Evolutionary conservation across 2,888 invertebrate genomes (phyloP), one percentile per base, ranked within the genome.

Genomic region (Meiosimyza decipiens): DNA sequence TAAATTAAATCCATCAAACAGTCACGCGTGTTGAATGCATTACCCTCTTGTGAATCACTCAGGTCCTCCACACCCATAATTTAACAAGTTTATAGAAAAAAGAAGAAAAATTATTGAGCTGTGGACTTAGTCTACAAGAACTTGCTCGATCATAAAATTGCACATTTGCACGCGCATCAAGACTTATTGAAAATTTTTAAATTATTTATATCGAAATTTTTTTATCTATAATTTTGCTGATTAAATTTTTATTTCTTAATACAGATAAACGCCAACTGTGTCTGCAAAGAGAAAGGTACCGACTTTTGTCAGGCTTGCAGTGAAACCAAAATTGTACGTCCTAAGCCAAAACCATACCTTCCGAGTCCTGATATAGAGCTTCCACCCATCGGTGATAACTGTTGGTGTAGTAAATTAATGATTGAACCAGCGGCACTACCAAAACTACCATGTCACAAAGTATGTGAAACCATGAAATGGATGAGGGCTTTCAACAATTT

Each of bases 361-460:
- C 74, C 77, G 28, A 77, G 75, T 40, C 57, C 72, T 6, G 77
- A 80, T 0, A 71, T 83, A 22, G 78, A 76, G 40, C 76, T 86
- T 9, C 71, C 81, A 64, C 83, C 87, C 5, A 83, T 86, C 49
- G 86, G 85, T 3, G 86, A 87, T 71, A 83, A 79, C 6, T 87
- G 87, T 73, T 85, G 81, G 80, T 87, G 87, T 77, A 84, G 80
- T 40, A 85, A 86, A 70, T 79, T 83, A 22, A 74, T 85, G 16
- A 85, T 88, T 50, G 84, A 86, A 71, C 88, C 88, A 49, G 85
- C 86, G 1, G 79, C 82, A 64, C 73, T 83, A 18, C 83, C 85
- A 4, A 83, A 84, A 74, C 1, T 9, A 40, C 62, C 75, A 47
- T 83, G 82, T 73, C 76, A 74, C 66, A 82, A 85, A 82, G 86